Percentiles rank a stretch among this genome's conserved stretches.
Conservation (phyloP, 1,140 invertebrate species). For the Pentalonia nigronervosa region DNA sequence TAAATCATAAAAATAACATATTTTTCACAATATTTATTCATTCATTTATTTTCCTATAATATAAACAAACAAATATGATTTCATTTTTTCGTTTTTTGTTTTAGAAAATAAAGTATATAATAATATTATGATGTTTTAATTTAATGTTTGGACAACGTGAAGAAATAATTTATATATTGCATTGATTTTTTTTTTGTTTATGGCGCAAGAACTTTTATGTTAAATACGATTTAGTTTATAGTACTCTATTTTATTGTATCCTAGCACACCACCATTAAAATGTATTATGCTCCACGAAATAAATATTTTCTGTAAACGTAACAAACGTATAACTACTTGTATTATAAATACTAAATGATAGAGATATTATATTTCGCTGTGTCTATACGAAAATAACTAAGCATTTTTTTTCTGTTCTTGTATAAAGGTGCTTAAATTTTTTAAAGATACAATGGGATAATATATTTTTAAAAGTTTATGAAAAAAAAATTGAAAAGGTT, state of each 20-base stretch:
- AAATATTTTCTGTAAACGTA: neutral
- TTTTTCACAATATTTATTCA: neutral
- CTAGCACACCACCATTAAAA: neutral
- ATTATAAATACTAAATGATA: neutral
- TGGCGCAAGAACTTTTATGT: neutral
- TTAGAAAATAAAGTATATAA: neutral
- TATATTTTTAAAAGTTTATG: neutral
- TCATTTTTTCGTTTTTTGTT: neutral
- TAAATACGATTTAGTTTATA: constrained; percentile 5
- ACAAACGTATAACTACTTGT: neutral
- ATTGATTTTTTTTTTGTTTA: neutral
- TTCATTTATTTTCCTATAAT: neutral
- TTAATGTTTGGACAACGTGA: neutral
- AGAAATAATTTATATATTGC: constrained; percentile 6
- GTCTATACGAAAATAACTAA: neutral
- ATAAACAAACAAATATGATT: neutral
- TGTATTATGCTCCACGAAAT: neutral
- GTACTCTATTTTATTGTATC: neutral
- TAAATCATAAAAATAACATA: neutral
- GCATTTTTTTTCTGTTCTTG: neutral
- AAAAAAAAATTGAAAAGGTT: neutral
- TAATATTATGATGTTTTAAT: neutral
- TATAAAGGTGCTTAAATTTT: neutral
- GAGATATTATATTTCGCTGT: neutral
- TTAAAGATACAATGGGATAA: neutral